Conservation (phyloP, 2,797 vertebrate species). For the Eulemur rubriventer region DNA sequence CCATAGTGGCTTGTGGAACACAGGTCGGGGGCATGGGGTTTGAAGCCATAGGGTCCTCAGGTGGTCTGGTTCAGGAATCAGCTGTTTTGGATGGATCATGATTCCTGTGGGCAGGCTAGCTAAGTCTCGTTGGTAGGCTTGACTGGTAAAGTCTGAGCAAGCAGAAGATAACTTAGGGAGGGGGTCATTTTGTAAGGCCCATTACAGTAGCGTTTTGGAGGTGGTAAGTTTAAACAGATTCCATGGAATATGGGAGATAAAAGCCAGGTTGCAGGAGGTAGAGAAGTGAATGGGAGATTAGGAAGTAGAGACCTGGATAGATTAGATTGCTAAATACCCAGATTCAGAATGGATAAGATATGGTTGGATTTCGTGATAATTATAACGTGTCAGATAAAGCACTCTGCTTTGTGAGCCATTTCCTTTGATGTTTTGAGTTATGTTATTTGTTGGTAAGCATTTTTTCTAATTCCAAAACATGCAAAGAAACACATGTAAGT, state of each 20-base stretch:
- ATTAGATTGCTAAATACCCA: not conserved
- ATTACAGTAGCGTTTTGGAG: not conserved
- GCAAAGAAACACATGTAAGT: constrained; percentile 27
- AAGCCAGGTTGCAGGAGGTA: not conserved
- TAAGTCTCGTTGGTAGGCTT: not conserved
- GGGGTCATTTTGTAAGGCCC: not conserved
- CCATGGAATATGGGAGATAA: not conserved
- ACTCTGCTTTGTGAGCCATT: not conserved
- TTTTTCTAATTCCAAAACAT: constrained; percentile 49
- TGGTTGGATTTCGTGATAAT: not conserved
- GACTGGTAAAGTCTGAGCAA: not conserved
- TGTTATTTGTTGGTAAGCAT: not conserved
- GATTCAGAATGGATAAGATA: not conserved
- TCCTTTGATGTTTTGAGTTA: constrained; percentile 9
- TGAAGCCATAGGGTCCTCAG: not conserved
- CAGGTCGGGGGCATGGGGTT: not conserved
- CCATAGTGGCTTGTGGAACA: not conserved
- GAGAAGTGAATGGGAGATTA: not conserved
- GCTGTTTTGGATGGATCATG: not conserved
- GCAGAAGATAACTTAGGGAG: not conserved
- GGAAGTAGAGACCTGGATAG: not conserved
- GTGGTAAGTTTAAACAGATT: not conserved
- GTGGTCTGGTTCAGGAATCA: not conserved
- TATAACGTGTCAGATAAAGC: not conserved
- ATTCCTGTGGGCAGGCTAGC: not conserved